A percentile compares a stretch with the other conserved stretches of the same genome.
phyloP scores from a whole-genome alignment of 2,888 invertebrate genomes.

The Nowickia ferox region DNA sequence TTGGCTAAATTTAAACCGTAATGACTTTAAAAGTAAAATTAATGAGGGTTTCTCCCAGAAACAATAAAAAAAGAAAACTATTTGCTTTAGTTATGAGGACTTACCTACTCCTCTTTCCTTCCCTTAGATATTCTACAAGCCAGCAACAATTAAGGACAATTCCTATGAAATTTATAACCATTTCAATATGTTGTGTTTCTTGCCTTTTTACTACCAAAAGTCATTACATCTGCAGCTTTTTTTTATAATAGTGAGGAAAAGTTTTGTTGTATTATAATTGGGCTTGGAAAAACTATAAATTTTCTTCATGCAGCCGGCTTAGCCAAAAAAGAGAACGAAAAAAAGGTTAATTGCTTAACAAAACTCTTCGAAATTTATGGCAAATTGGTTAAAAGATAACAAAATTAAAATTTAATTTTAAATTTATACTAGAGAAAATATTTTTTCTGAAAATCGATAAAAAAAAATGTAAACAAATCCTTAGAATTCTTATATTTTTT shows the following conservation, averaged over 20 bases:
- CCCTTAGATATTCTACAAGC: too few species aligned
- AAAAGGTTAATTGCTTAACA: conserved; percentile 66
- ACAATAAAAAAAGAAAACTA: conserved; percentile 65
- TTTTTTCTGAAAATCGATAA: neutral
- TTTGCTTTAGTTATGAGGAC: conserved; percentile 48
- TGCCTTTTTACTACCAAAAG: conserved; percentile 30
- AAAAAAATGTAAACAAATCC: neutral
- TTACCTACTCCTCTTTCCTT: neutral
- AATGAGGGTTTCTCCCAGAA: conserved; percentile 81
- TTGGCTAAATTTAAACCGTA: conserved; percentile 83
- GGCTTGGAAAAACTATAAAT: conserved; percentile 58
- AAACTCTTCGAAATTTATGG: conserved; percentile 64
- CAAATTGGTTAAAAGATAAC: conserved; percentile 59
- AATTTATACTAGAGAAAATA: conserved; percentile 4
- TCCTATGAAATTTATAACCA: conserved; percentile 65
- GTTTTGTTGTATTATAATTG: conserved; percentile 41
- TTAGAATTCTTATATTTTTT: too few species aligned
- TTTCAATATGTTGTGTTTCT: conserved; percentile 64
- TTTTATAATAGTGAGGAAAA: conserved; percentile 47
- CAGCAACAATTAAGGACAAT: conserved; percentile 66
- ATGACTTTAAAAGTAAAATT: conserved; percentile 84
- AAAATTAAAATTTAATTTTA: conserved; percentile 4
- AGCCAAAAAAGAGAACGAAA: neutral
- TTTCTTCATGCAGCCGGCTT: conserved; percentile 27
- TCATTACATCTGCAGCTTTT: conserved; percentile 26